Evolutionary conservation across 1,140 invertebrate species (phyloP).

Genomic region (Aporrectodea caliginosa): DNA sequence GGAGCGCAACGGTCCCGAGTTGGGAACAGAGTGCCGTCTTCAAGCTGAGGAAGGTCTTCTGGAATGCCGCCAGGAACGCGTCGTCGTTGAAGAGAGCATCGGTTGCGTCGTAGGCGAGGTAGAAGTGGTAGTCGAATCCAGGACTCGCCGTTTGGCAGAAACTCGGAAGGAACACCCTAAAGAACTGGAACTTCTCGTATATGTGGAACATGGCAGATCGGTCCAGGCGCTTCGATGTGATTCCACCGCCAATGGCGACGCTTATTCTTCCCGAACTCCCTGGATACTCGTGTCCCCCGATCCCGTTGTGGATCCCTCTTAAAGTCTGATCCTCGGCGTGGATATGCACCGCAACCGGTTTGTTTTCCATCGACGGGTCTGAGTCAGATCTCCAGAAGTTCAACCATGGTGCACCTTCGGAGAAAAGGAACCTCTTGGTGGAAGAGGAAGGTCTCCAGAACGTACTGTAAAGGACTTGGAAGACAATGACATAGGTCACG

Average conservation of each 20-base stretch:
- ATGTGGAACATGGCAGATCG: not conserved
- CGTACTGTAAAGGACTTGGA: not conserved
- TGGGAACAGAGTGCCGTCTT: not conserved
- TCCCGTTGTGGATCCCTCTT: no score
- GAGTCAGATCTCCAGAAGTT: not conserved
- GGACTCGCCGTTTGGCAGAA: slow-evolving; percentile 15
- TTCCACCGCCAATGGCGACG: slow-evolving; percentile 13
- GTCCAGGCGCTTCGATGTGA: not conserved
- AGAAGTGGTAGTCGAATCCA: slow-evolving; percentile 16
- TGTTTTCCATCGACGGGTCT: not conserved
- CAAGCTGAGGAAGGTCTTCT: not conserved
- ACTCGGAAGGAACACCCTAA: not conserved
- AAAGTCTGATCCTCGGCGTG: not conserved
- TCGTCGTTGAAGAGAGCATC: not conserved
- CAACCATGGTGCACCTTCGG: not conserved
- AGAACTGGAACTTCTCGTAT: not conserved
- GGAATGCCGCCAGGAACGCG: not conserved
- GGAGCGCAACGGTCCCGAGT: not conserved
- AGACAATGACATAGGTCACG: not conserved
- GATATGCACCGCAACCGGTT: not conserved
- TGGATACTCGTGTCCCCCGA: not conserved
- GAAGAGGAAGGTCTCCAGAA: not conserved
- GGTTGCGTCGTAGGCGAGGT: slow-evolving; percentile 14
- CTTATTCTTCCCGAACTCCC: not conserved
- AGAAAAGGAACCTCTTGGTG: not conserved